Conservation (phyloP, 2,113 vertebrate genomes). For the Fregetta grallaria region DNA sequence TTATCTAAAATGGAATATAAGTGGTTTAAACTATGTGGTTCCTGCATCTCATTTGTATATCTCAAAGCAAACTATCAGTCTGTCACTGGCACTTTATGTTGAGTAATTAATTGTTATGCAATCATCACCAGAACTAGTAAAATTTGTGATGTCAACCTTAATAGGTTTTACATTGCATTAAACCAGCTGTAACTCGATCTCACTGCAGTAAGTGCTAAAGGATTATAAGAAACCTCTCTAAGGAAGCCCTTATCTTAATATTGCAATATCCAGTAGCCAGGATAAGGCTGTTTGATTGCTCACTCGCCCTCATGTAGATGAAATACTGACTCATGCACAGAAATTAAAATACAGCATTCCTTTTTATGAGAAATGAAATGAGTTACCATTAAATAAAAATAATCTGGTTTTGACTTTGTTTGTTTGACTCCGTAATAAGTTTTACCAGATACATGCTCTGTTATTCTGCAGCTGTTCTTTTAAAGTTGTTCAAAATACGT, state of each 20-base stretch:
- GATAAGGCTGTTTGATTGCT: not conserved
- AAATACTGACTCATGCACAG: not conserved
- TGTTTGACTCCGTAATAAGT: not conserved
- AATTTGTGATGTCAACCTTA: not conserved
- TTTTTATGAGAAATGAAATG: not conserved
- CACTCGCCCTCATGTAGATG: not conserved
- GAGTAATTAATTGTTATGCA: not conserved
- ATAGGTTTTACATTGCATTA: not conserved
- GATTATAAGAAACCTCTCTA: not conserved
- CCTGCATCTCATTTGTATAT: not conserved
- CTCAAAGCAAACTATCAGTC: not conserved
- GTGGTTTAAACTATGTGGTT: not conserved
- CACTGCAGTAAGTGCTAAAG: not conserved
- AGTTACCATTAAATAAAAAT: not conserved
- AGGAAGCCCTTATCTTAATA: not conserved
- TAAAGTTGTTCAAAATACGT: not conserved
- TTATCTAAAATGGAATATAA: not conserved
- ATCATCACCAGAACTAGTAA: not conserved
- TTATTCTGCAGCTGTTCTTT: not conserved
- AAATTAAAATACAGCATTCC: not conserved
- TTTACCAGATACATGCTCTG: not conserved
- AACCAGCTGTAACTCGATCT: constrained; percentile 22
- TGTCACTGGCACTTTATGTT: not conserved
- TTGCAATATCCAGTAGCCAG: not conserved
- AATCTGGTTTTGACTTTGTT: not conserved